Conservation (phyloP, 2,797 vertebrate genomes). For the Morus bassanus region DNA sequence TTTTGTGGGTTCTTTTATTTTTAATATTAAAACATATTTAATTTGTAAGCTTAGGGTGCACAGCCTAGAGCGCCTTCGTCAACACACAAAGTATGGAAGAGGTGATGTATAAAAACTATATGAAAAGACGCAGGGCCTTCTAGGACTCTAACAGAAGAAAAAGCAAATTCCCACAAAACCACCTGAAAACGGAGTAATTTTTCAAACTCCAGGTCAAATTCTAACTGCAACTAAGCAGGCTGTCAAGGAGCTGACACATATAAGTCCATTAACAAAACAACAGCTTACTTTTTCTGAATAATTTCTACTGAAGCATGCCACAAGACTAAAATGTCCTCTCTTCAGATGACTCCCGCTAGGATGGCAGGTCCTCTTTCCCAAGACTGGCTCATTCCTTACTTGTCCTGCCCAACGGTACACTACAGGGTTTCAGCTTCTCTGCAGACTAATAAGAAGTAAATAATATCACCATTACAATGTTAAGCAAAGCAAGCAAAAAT, state of each 20-base stretch:
- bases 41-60: not conserved
- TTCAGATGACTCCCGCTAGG: constrained; percentile 48
- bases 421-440: constrained; percentile 22
- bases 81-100: not conserved
- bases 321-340: constrained; percentile 53
- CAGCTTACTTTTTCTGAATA: constrained; percentile 68
- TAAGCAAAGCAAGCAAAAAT: not conserved
- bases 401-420: not conserved
- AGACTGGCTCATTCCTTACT: constrained; percentile 64
- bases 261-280: not conserved
- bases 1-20: not conserved
- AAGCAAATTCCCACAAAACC: not conserved
- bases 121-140: not conserved
- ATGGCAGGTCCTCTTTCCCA: constrained; percentile 18
- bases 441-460: constrained; percentile 38
- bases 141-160: not conserved
- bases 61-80: not conserved
- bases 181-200: not conserved
- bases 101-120: not conserved
- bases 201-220: not conserved
- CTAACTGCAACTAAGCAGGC: not conserved
- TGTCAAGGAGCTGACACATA: not conserved
- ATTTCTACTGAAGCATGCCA: constrained; percentile 57
- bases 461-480: not conserved
- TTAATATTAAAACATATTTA: not conserved